A percentile compares a stretch with the other conserved stretches of the same genome.
Conservation (phyloP, 2,888 invertebrate species). For the Teleogryllus oceanicus region DNA sequence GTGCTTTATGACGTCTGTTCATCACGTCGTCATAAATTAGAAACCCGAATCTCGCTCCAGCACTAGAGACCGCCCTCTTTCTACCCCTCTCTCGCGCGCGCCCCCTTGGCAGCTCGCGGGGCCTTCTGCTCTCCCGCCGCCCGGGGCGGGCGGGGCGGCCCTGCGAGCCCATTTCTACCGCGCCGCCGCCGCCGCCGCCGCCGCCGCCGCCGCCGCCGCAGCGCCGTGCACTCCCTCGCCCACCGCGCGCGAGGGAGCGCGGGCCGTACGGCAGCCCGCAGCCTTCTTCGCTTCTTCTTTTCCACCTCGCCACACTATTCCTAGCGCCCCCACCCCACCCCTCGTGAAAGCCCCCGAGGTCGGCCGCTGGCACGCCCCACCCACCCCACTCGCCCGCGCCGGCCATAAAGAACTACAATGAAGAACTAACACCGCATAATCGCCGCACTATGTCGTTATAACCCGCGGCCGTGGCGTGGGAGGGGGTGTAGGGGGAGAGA, state of each 20-base stretch:
- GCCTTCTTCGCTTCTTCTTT: not conserved
- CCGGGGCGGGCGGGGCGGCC: too few species aligned
- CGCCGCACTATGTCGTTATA: too few species aligned
- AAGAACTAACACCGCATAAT: too few species aligned
- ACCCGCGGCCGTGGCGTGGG: too few species aligned
- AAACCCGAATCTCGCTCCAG: conserved; percentile 45
- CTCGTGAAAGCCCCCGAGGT: not conserved
- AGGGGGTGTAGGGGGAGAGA: too few species aligned
- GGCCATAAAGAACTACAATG: too few species aligned
- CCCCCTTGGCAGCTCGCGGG: not conserved
- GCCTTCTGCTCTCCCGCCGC: not conserved
- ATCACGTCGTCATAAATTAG: conserved; percentile 52
- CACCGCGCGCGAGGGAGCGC: not conserved
- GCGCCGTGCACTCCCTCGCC: not conserved
- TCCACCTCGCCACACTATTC: not conserved
- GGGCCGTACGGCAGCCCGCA: not conserved
- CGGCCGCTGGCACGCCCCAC: too few species aligned
- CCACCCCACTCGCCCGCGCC: too few species aligned
- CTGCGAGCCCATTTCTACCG: too few species aligned
- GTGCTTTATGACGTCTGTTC: conserved; percentile 53
- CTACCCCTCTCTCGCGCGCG: conserved; percentile 12
- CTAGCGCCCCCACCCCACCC: too few species aligned
- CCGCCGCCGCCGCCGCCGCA: not conserved
- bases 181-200: not conserved
- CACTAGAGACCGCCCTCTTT: conserved; percentile 22